These are phyloP conservation scores for Scomber colias DNA, from an alignment of 2,113 vertebrate species.

Conservation along the genomic window DNA sequence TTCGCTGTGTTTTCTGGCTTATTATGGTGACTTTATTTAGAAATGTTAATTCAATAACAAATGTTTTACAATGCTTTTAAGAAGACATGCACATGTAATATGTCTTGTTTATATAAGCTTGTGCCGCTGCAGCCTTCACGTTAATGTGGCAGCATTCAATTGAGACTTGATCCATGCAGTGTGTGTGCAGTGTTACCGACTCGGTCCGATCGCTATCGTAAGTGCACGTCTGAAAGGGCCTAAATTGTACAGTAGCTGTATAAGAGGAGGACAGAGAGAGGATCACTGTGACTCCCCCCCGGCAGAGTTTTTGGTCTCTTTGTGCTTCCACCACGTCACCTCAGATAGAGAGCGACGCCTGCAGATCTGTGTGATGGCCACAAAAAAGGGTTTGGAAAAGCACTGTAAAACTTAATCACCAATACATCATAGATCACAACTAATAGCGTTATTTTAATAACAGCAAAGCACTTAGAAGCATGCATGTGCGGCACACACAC, in stretches of 20 bases:
- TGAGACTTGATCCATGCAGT: too few relatives aligned
- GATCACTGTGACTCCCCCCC: neutral
- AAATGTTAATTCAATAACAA: neutral
- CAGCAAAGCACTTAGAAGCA: slow-evolving; percentile 39
- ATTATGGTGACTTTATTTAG: too few relatives aligned
- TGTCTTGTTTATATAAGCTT: neutral
- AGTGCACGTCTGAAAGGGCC: neutral
- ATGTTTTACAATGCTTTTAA: neutral
- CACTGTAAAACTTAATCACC: slow-evolving; percentile 55
- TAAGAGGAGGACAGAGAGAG: neutral
- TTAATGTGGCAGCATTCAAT: neutral
- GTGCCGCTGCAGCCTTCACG: neutral
- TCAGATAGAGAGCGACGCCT: neutral
- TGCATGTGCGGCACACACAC: neutral
- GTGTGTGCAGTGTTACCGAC: neutral
- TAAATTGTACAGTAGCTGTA: neutral
- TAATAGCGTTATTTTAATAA: slow-evolving; percentile 67
- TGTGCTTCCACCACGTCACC: neutral
- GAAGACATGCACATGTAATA: too few relatives aligned
- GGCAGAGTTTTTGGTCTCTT: neutral
- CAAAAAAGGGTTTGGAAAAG: slow-evolving; percentile 24
- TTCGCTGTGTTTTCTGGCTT: too few relatives aligned
- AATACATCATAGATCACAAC: slow-evolving; percentile 60
- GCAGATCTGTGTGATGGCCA: slow-evolving; percentile 30
- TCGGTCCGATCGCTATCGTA: neutral